A percentile compares a stretch with the other conserved stretches of the same genome.
Conservation (phyloP, 2,888 invertebrate genomes). For the Ichneumoninae sp. region DNA sequence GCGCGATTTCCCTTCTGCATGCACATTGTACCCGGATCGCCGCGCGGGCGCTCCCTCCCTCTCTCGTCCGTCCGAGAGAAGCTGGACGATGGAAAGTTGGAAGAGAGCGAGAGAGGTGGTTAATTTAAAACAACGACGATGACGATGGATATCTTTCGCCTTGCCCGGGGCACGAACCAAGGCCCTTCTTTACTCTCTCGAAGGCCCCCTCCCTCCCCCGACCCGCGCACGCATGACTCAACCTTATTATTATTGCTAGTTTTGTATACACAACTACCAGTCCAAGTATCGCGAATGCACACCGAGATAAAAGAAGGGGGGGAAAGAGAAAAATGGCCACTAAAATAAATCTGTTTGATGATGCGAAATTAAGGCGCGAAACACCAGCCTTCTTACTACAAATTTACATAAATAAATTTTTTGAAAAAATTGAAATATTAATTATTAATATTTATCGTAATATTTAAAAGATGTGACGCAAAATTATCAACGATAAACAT, state of each 20-base stretch:
- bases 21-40: neutral
- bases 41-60: neutral
- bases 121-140: constrained; percentile 47
- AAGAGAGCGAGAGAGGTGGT: constrained; percentile 47
- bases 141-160: constrained; percentile 77
- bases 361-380: neutral
- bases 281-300: constrained; percentile 16
- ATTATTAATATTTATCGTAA: too few species aligned
- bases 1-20: constrained; percentile 49
- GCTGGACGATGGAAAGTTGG: constrained; percentile 13
- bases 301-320: neutral
- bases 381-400: too few species aligned
- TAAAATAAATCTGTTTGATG: constrained; percentile 8
- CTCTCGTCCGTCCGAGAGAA: constrained; percentile 1
- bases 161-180: constrained; percentile 82
- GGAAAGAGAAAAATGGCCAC: neutral
- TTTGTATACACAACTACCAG: constrained; percentile 68
- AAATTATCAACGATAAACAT: neutral
- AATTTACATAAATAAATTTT: too few species aligned
- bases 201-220: constrained; percentile 73
- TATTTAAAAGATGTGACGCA: too few species aligned
- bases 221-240: constrained; percentile 78
- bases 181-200: constrained; percentile 79
- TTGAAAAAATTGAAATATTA: too few species aligned
- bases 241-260: constrained; percentile 79